Evolutionary conservation across 35 echinoderm and acorn worm species (phyloP), one percentile per base, ranked within the genome.

Genomic region (Holothuria glaberrima): DNA sequence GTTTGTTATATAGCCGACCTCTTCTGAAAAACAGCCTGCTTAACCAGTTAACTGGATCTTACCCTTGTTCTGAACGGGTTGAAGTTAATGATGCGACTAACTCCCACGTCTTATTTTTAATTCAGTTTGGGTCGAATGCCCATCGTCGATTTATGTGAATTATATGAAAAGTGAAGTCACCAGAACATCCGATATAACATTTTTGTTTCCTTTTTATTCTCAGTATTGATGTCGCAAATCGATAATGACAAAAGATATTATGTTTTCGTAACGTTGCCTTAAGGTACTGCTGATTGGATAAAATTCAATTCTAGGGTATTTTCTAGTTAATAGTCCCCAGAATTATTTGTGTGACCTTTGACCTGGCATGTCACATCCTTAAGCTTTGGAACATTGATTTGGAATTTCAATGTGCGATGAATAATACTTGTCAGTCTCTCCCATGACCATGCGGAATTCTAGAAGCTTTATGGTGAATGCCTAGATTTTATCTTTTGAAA

Each of bases 111-210:
- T 54, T 54, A 9, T 54, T 54, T 54, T 35, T 75, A 75, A 75
- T 75, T 75, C 71, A 75, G 29, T 75, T 75, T 34, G 71, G 71
- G 44, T 75, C 71, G 44, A 75, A 75, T 75, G 71, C 31, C 22
- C 9, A 54, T 54, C 50, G 12, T 54, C 50, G 50, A 54, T 54
- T 54, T 54, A 54, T 14, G 50, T 14, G 16, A 54, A 17, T 54
- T 14, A 54, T 54, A 17, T 54, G 16, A 14, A 54, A 54, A 54
- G 50, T 54, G 50, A 54, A 54, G 13, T 54, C 50, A 54, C 0
- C 0, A 5, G 10, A 17, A 54, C 5, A 54, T 17, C 0, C 16
- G 50, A 54, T 54, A 54, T 17, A 54, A 54, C 50, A 54, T 54
- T 54, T 54, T 54, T 54, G 16, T 54, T 54, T 54, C 50, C 50